phyloP scores from a whole-genome alignment of 2,797 vertebrate genomes.

The Saguinus oedipus region DNA sequence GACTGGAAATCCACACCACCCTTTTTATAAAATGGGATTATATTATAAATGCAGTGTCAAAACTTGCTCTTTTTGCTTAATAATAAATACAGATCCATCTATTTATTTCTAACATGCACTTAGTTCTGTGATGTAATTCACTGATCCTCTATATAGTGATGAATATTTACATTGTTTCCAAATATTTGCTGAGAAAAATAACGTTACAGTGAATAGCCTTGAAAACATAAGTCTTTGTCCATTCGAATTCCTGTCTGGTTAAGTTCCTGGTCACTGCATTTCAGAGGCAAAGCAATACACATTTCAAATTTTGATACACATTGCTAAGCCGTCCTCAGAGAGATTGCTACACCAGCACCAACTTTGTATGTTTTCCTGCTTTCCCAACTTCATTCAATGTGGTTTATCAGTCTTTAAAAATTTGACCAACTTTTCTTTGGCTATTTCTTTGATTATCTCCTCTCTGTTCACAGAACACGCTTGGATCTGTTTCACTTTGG shows the following conservation, averaged over 20 bases:
- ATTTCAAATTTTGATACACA: neutral
- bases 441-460: neutral
- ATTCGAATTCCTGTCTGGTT: neutral
- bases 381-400: neutral
- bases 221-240: neutral
- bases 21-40: neutral
- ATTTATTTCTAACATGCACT: neutral
- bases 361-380: neutral
- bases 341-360: neutral
- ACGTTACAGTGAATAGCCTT: neutral
- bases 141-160: neutral
- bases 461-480: neutral
- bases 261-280: neutral
- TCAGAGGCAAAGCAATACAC: neutral
- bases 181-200: neutral
- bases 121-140: neutral
- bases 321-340: neutral
- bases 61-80: neutral
- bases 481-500: neutral
- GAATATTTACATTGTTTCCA: neutral
- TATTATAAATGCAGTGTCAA: neutral
- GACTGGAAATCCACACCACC: neutral
- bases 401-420: neutral
- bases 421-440: neutral
- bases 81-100: neutral